phyloP scores from a whole-genome alignment of 1,140 invertebrate genomes.

The Zaprionus camerounensis region DNA sequence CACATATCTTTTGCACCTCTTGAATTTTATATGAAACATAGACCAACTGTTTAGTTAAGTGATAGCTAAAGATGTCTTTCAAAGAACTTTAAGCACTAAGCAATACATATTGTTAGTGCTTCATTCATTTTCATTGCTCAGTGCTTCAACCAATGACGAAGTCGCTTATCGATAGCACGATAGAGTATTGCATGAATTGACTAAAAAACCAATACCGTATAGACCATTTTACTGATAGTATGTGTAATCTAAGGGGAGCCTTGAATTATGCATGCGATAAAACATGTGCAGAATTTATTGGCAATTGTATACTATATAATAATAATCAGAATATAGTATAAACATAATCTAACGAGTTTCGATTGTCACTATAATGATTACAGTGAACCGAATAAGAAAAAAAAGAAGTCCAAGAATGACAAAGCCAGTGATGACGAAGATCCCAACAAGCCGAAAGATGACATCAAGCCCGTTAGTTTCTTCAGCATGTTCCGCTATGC shows the following conservation, averaged over 20 bases:
- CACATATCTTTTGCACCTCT: slow-evolving; percentile 3
- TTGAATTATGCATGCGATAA: background rate
- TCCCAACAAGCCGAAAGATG: slow-evolving; percentile 55
- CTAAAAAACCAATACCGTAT: background rate
- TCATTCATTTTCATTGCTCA: too few relatives aligned
- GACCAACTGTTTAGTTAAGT: background rate
- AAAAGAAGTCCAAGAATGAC: slow-evolving; percentile 64
- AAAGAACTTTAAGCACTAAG: background rate
- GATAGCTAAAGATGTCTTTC: background rate
- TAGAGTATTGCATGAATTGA: slow-evolving; percentile 11
- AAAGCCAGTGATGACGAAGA: slow-evolving; percentile 30
- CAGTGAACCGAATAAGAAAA: slow-evolving; percentile 65
- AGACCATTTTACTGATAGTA: slow-evolving; percentile 1
- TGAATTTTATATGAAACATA: slow-evolving; percentile 14
- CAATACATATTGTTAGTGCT: too few relatives aligned
- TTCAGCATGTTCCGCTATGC: slow-evolving; percentile 73
- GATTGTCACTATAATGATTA: too few relatives aligned
- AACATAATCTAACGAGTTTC: background rate
- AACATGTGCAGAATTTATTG: background rate
- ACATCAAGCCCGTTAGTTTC: slow-evolving; percentile 60
- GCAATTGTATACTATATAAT: background rate
- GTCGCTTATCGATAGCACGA: slow-evolving; percentile 15
- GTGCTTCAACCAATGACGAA: slow-evolving; percentile 36
- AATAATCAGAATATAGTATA: background rate
- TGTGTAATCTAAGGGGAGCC: background rate